These are phyloP conservation scores for Protosalanx chinensis DNA, from an alignment of 2,797 vertebrate genomes.

Conservation along the genomic window DNA sequence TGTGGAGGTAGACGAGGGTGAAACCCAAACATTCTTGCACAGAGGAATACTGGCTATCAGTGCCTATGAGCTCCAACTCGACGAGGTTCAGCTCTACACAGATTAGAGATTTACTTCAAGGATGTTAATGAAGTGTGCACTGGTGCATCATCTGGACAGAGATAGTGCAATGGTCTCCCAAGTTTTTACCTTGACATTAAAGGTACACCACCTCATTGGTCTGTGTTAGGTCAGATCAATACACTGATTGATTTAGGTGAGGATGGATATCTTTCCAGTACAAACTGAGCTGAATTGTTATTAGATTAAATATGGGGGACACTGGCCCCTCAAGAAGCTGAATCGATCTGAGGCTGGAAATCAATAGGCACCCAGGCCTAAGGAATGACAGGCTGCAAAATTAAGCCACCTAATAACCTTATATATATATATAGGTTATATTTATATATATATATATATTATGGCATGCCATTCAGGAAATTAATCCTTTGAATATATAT, in stretches of 20 bases:
- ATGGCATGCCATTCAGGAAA: too few species aligned
- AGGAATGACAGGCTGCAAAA: constrained; percentile 50
- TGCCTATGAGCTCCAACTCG: constrained; percentile 15
- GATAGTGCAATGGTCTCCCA: constrained; percentile 28
- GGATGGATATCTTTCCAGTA: constrained; percentile 46
- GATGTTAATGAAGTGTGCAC: constrained; percentile 41
- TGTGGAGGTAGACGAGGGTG: constrained; percentile 31
- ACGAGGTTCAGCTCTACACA: constrained; percentile 14
- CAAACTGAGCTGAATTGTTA: constrained; percentile 27
- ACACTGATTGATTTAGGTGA: constrained; percentile 53
- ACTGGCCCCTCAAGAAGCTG: constrained; percentile 44
- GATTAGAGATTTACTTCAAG: constrained; percentile 25
- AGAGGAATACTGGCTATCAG: constrained; percentile 16
- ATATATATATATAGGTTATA: too few species aligned
- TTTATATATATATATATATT: neutral
- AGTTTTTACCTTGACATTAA: constrained; percentile 33
- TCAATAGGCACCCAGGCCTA: constrained; percentile 51
- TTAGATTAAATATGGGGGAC: constrained; percentile 47
- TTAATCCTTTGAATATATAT: too few species aligned
- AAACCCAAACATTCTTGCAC: constrained; percentile 16
- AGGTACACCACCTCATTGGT: constrained; percentile 12
- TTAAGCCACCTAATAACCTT: constrained; percentile 32
- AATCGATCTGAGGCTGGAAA: constrained; percentile 55
- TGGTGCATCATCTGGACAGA: constrained; percentile 29
- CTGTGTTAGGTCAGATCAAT: constrained; percentile 55